These are phyloP conservation scores for Ennomos fuscantarius DNA, from an alignment of 2,888 invertebrate genomes.

Conservation along the genomic window DNA sequence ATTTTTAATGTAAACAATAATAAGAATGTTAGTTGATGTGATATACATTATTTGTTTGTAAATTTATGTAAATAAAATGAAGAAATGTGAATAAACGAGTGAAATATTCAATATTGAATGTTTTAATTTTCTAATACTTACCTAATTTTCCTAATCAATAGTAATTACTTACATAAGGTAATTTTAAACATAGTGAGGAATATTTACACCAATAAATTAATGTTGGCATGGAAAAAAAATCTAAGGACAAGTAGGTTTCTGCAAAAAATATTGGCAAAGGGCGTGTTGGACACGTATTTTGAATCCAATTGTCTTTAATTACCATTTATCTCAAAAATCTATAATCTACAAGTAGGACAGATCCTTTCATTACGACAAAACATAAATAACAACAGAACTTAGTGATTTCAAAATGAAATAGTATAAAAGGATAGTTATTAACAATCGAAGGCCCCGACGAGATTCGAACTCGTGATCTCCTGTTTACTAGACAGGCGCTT, in stretches of 20 bases:
- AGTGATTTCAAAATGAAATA: too few relatives aligned
- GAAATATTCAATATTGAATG: constrained; percentile 54
- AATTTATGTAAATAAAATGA: constrained; percentile 73
- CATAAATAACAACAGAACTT: constrained; percentile 4
- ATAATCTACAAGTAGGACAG: not conserved
- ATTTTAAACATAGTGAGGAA: too few relatives aligned
- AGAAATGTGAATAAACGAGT: constrained; percentile 81
- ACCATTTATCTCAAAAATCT: not conserved
- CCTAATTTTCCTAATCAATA: not conserved
- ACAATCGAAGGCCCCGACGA: constrained; percentile 85
- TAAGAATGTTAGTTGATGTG: constrained; percentile 9
- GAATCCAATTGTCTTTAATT: too few relatives aligned
- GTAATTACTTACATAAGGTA: too few relatives aligned
- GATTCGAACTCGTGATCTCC: constrained; percentile 91
- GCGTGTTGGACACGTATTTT: too few relatives aligned
- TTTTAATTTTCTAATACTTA: constrained; percentile 25
- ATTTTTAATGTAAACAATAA: too few relatives aligned
- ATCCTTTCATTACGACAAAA: not conserved
- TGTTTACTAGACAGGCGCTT: constrained; percentile 91
- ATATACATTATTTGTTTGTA: constrained; percentile 59
- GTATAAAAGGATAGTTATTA: not conserved
- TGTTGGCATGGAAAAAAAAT: too few relatives aligned
- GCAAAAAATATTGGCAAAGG: too few relatives aligned
- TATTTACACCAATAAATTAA: too few relatives aligned
- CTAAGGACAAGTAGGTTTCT: too few relatives aligned